phyloP scores from a whole-genome alignment of 2,888 invertebrate species.

The Mechanitis messenoides region DNA sequence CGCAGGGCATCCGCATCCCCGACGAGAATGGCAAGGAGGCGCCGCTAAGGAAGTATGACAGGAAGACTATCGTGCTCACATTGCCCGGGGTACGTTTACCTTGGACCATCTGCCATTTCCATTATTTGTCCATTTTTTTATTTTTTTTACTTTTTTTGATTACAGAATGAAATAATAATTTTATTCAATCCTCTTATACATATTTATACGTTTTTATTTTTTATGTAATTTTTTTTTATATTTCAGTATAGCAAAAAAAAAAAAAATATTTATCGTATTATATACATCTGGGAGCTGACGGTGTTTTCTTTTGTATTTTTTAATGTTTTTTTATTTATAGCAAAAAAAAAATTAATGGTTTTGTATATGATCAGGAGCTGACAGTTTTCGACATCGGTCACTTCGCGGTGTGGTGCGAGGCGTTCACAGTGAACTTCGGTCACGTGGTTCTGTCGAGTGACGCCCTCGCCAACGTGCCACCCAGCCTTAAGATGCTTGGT shows the following conservation, averaged over 20 bases:
- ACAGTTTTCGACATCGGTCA: constrained; percentile 95
- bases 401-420: constrained; percentile 95
- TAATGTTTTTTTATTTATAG: too few relatives aligned
- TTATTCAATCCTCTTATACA: too few relatives aligned
- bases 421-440: constrained; percentile 94
- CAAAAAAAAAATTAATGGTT: background rate
- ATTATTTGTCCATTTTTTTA: too few relatives aligned
- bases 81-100: constrained; percentile 80
- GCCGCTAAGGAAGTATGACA: constrained; percentile 87
- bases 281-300: too few relatives aligned
- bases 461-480: constrained; percentile 85
- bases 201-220: too few relatives aligned
- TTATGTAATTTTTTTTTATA: too few relatives aligned
- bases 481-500: constrained; percentile 94
- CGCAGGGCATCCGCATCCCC: constrained; percentile 89
- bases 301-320: too few relatives aligned
- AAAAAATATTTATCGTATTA: too few relatives aligned
- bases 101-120: background rate
- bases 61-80: constrained; percentile 92
- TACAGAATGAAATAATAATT: background rate
- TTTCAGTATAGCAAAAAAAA: too few relatives aligned
- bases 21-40: constrained; percentile 93
- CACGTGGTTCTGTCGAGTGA: constrained; percentile 85
- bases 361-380: constrained; percentile 74
- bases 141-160: too few relatives aligned